Evolutionary conservation across 2,888 invertebrate species (phyloP).

Genomic region (Dynastes grantii): DNA sequence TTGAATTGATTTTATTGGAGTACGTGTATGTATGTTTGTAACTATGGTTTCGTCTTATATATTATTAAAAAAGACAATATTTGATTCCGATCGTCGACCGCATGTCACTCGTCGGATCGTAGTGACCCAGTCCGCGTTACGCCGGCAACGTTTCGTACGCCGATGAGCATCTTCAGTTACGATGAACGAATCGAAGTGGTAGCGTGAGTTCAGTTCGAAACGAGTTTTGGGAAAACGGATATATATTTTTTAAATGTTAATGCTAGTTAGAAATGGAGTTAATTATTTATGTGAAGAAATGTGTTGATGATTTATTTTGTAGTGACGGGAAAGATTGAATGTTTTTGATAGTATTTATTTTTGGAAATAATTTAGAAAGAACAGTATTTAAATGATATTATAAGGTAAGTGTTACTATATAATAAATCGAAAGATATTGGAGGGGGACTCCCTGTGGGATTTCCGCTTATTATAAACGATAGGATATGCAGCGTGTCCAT

Average conservation of each 20-base stretch:
- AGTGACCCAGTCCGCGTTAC: slow-evolving; percentile 15
- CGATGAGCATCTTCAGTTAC: neutral
- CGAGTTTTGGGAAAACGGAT: neutral
- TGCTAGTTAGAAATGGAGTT: no score
- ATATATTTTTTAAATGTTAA: neutral
- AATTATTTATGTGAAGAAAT: no score
- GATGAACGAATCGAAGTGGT: neutral
- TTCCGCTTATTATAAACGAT: no score
- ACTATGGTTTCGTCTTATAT: slow-evolving; percentile 61
- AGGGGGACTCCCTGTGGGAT: no score
- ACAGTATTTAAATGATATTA: no score
- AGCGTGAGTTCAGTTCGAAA: neutral
- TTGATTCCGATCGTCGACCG: slow-evolving; percentile 35
- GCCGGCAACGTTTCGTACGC: neutral
- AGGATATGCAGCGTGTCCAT: no score
- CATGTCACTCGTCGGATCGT: slow-evolving; percentile 40
- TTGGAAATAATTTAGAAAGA: no score
- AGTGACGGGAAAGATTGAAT: no score
- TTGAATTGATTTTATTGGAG: slow-evolving; percentile 67
- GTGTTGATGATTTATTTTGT: no score
- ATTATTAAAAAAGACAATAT: slow-evolving; percentile 59
- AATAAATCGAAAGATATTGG: no score
- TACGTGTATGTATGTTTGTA: slow-evolving; percentile 64
- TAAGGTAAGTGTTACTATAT: no score
- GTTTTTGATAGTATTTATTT: no score